Evolutionary conservation across 1,140 invertebrate genomes (phyloP), one percentile per base, ranked within the genome.

Genomic region (Bombus pascuorum): DNA sequence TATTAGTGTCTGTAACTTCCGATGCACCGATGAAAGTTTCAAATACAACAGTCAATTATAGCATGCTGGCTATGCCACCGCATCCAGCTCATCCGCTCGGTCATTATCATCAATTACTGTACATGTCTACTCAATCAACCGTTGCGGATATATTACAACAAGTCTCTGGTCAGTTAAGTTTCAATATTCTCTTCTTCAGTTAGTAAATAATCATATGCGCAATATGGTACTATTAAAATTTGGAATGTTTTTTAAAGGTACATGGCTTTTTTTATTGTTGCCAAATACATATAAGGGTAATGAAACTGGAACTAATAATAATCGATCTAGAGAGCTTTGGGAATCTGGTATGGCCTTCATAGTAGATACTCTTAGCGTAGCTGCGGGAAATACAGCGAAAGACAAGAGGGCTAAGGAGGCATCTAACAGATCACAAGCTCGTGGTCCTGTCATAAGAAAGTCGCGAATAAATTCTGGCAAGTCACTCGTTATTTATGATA

Each of bases 341-440:
- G 95, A 96, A 89, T 92, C 95, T 9, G 95, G 95, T 59, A 93
- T 96, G 80, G 95, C 96, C 15, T 94, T 96, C 65, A 95, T 96
- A 72, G 94, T 95, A 3, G 96, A 97, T 85, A 94, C 95, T 32
- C 94, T 98, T 8, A 97, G 97, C 84, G 96, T 98, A 47, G 97
- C 97, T 28, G 98, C 98, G 72, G 98, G 97, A 71, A 97, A 97
- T 81, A 97, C 97, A 8, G 97, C 97, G 62, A 98, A 98, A 94
- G 98, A 98, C 93, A 98, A 98, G 94, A 96, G 97, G 68, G 96
- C 97, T 44, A 98, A 98, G 91, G 97, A 98, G 93, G 96, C 96
- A 3, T 97, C 97, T 87, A 97, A 97, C 91, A 93, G 94, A 53
- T 94, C 94, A 4, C 94, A 95, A 86, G 93, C 92, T 34, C 93